A percentile compares a stretch with the other conserved stretches of the same genome.
Conservation (phyloP, 2,888 invertebrate genomes). For the Nemotelus nigrinus region DNA sequence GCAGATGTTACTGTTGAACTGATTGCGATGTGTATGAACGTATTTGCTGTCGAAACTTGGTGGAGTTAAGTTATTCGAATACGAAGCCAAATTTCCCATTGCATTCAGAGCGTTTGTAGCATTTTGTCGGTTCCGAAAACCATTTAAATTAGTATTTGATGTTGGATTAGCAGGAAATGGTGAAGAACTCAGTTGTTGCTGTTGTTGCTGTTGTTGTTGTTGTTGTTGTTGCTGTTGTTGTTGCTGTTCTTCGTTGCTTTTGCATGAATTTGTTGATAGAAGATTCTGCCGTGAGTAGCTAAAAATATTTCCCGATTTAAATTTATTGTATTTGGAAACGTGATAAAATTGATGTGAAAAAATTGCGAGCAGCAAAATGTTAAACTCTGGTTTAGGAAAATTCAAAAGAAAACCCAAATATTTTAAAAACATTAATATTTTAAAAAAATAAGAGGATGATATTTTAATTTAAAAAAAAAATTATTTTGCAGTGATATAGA, state of each 20-base stretch:
- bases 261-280: slow-evolving; percentile 73
- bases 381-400: too few species aligned
- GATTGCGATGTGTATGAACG: slow-evolving; percentile 54
- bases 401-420: too few species aligned
- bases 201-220: slow-evolving; percentile 68
- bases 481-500: too few species aligned
- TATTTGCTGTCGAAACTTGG: slow-evolving; percentile 65
- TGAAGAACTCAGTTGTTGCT: slow-evolving; percentile 55
- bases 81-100: slow-evolving; percentile 62
- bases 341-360: too few species aligned
- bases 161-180: slow-evolving; percentile 55
- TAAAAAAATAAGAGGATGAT: too few species aligned
- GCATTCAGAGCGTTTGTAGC: slow-evolving; percentile 32
- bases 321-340: too few species aligned
- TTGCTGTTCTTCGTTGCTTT: slow-evolving; percentile 77
- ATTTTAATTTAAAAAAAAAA: too few species aligned
- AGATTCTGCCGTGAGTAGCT: slow-evolving; percentile 91
- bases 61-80: slow-evolving; percentile 66
- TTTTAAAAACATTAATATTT: too few species aligned
- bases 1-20: slow-evolving; percentile 49
- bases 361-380: too few species aligned
- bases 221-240: slow-evolving; percentile 65
- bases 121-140: slow-evolving; percentile 54
- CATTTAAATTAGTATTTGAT: slow-evolving; percentile 44
- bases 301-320: slow-evolving; percentile 59